Evolutionary conservation across 2,113 vertebrate genomes (phyloP).

Genomic region (Bos taurus): DNA sequence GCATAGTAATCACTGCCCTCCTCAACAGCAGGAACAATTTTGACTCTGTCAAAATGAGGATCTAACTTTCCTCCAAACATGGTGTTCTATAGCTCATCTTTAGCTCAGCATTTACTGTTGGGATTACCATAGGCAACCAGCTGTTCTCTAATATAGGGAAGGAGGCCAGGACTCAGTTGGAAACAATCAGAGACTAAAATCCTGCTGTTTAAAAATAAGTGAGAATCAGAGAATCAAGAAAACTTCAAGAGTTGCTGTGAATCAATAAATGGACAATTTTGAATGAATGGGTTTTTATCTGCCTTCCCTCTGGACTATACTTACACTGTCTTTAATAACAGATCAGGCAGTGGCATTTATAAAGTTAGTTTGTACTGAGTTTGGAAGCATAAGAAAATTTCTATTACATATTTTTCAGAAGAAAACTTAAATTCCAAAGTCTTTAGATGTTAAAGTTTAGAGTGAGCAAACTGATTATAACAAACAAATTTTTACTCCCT

Average conservation of each 20-base stretch:
- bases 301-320: background rate
- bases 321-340: background rate
- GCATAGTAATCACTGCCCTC: background rate
- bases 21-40: background rate
- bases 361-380: background rate
- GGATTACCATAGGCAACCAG: background rate
- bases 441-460: background rate
- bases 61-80: background rate
- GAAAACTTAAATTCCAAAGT: background rate
- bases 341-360: background rate
- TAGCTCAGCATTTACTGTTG: slow-evolving; percentile 11
- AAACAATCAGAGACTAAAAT: slow-evolving; percentile 45
- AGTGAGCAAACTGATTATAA: background rate
- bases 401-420: background rate
- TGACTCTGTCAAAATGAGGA: background rate
- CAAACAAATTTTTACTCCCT: background rate
- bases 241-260: background rate
- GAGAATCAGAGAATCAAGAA: slow-evolving; percentile 26
- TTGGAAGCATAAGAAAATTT: background rate
- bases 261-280: background rate
- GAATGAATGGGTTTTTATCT: background rate
- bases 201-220: slow-evolving; percentile 15
- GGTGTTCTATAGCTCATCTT: slow-evolving; percentile 1
- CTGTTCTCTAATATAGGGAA: background rate
- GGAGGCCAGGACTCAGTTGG: background rate